These are phyloP conservation scores for Psophia crepitans DNA, from an alignment of 2,113 vertebrate species.

Conservation along the genomic window DNA sequence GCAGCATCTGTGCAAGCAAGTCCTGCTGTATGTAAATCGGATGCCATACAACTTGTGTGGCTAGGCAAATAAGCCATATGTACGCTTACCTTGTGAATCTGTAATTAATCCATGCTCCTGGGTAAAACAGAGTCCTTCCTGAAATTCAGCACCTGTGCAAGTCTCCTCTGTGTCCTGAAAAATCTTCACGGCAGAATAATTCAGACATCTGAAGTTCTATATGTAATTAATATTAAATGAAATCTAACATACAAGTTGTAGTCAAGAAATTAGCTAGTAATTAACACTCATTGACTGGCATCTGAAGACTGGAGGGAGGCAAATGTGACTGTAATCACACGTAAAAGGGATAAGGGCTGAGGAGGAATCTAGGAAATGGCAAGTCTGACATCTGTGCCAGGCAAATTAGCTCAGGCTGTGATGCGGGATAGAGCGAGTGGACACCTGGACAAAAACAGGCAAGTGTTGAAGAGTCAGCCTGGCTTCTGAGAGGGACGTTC, in stretches of 20 bases:
- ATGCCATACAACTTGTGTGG: constrained; percentile 23
- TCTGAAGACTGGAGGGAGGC: neutral
- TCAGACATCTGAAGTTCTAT: neutral
- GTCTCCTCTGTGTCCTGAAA: neutral
- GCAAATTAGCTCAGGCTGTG: neutral
- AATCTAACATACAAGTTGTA: neutral
- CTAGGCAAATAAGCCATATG: constrained; percentile 29
- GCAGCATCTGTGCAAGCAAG: constrained; percentile 13
- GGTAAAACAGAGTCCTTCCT: neutral
- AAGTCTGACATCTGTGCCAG: neutral
- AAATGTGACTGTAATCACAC: neutral
- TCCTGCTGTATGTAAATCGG: constrained; percentile 31
- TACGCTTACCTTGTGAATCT: neutral
- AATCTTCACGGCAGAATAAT: neutral
- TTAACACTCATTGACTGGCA: neutral
- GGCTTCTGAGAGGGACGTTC: neutral
- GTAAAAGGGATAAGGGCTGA: neutral
- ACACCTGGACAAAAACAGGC: neutral
- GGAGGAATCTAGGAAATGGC: neutral
- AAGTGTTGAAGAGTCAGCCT: neutral
- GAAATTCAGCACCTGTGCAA: neutral
- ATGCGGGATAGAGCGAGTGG: neutral
- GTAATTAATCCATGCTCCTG: neutral
- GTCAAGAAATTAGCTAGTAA: neutral
- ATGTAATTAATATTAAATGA: neutral